Evolutionary conservation across 64 coral and sea anemone genomes (phyloP).

Genomic region (Porites lutea): DNA sequence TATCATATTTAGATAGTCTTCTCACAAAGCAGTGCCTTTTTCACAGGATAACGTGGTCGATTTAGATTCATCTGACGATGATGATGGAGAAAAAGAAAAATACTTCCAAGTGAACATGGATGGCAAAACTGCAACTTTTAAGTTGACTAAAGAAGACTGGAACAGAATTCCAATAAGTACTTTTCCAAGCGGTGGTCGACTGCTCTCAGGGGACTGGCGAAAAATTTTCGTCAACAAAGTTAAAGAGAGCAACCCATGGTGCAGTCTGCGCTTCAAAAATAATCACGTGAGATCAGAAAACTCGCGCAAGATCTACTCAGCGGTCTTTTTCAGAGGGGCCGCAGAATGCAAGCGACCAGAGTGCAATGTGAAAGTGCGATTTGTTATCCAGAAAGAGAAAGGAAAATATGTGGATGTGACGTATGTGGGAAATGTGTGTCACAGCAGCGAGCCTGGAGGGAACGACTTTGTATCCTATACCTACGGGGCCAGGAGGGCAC

Average conservation of each 20-base stretch:
- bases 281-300: conserved; percentile 63
- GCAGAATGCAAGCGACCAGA: conserved; percentile 55
- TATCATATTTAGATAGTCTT: too few relatives aligned
- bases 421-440: conserved; percentile 24
- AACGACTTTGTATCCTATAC: background rate
- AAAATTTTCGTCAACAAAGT: conserved; percentile 49
- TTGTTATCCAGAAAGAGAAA: conserved; percentile 42
- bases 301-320: conserved; percentile 42
- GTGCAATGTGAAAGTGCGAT: conserved; percentile 45
- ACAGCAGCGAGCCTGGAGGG: conserved; percentile 23
- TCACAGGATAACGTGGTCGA: background rate
- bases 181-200: conserved; percentile 44
- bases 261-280: conserved; percentile 52
- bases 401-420: conserved; percentile 43
- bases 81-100: conserved; percentile 10
- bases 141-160: conserved; percentile 40
- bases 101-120: conserved; percentile 35
- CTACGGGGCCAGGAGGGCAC: too few relatives aligned
- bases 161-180: conserved; percentile 37
- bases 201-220: conserved; percentile 40
- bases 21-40: too few relatives aligned
- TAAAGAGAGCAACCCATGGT: conserved; percentile 51
- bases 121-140: conserved; percentile 32
- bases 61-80: conserved; percentile 45
- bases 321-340: conserved; percentile 46